A percentile compares a stretch with the other conserved stretches of the same genome.
Conservation (phyloP, 2,797 vertebrate genomes). For the Holocentrus rufus region DNA sequence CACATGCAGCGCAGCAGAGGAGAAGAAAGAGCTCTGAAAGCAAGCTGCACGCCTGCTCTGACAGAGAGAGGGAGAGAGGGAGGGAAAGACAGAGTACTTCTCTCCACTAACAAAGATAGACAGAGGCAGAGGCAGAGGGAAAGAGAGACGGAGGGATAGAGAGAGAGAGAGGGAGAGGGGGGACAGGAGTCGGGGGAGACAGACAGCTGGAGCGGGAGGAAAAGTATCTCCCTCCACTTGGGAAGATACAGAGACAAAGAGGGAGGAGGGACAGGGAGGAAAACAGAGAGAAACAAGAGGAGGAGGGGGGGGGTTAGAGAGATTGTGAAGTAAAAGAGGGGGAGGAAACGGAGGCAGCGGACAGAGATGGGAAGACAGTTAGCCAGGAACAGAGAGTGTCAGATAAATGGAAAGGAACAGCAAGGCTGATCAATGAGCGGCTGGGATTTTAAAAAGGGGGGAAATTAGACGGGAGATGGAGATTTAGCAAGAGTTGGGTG, state of each 20-base stretch:
- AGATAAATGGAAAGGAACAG: slow-evolving; percentile 76
- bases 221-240: slow-evolving; percentile 62
- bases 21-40: slow-evolving; percentile 71
- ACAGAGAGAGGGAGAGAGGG: slow-evolving; percentile 68
- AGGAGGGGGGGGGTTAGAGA: slow-evolving; percentile 41
- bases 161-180: slow-evolving; percentile 39
- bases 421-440: slow-evolving; percentile 61
- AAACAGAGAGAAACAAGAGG: slow-evolving; percentile 15
- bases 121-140: slow-evolving; percentile 31
- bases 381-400: slow-evolving; percentile 67
- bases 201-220: slow-evolving; percentile 16
- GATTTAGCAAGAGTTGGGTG: background rate
- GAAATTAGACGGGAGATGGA: too few species aligned
- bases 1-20: slow-evolving; percentile 73
- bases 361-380: slow-evolving; percentile 73
- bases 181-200: too few species aligned
- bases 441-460: slow-evolving; percentile 57
- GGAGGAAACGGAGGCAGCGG: slow-evolving; percentile 42
- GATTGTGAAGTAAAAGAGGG: slow-evolving; percentile 48
- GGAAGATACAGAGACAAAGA: slow-evolving; percentile 51
- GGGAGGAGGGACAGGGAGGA: slow-evolving; percentile 19
- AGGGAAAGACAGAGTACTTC: slow-evolving; percentile 61
- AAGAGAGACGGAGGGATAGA: slow-evolving; percentile 15
- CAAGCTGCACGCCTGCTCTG: slow-evolving; percentile 64
- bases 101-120: slow-evolving; percentile 71